Conservation (phyloP, 2,797 vertebrate species). For the Schizothorax lantsangensis region DNA sequence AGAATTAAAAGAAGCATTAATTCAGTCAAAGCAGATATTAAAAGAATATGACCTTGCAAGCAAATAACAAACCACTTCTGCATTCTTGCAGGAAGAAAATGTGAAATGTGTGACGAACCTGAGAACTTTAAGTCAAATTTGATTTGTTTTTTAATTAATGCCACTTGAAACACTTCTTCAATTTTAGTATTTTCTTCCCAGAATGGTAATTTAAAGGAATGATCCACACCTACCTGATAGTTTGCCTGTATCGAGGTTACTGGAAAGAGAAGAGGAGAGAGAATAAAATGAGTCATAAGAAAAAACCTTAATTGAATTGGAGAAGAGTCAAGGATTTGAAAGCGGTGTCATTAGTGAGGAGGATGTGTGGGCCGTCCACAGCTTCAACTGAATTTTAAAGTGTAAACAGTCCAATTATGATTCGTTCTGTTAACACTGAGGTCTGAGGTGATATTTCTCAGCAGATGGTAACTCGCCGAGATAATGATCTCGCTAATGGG, state of each 20-base stretch:
- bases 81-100: neutral
- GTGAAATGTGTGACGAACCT: neutral
- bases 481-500: constrained; percentile 29
- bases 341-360: constrained; percentile 48
- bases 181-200: neutral
- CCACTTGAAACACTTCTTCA: neutral
- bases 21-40: neutral
- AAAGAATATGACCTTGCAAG: neutral
- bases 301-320: constrained; percentile 59
- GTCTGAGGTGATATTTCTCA: neutral
- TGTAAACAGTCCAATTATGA: constrained; percentile 16
- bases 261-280: constrained; percentile 43
- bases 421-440: neutral
- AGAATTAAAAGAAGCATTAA: neutral
- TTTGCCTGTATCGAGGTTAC: constrained; percentile 60
- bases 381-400: neutral
- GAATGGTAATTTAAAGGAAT: constrained; percentile 11
- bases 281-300: constrained; percentile 47
- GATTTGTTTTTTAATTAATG: neutral
- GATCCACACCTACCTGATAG: constrained; percentile 59
- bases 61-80: neutral
- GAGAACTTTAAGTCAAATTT: neutral
- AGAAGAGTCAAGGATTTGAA: constrained; percentile 44
- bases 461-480: neutral
- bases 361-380: constrained; percentile 12